phyloP scores from a whole-genome alignment of 2,888 invertebrate genomes.

The Unio pictorum region DNA sequence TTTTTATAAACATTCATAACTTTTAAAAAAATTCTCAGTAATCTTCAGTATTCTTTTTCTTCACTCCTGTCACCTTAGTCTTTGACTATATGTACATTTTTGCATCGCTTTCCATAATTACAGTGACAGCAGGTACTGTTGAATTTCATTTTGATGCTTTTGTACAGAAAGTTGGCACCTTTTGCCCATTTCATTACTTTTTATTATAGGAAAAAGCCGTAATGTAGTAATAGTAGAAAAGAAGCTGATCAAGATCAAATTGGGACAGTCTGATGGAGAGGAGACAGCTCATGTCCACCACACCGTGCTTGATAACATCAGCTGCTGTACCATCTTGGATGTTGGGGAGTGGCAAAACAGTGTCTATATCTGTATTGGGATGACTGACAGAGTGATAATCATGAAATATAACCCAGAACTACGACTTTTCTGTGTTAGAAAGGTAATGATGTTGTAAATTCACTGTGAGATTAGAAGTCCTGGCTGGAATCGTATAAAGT shows the following conservation, averaged over 20 bases:
- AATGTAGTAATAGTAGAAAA: slow-evolving; percentile 58
- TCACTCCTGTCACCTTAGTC: too few species aligned
- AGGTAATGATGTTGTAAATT: slow-evolving; percentile 46
- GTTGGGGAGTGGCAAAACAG: slow-evolving; percentile 52
- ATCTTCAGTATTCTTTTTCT: too few species aligned
- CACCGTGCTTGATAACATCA: slow-evolving; percentile 66
- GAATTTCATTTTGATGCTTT: not conserved
- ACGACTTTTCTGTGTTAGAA: slow-evolving; percentile 63
- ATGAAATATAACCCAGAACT: slow-evolving; percentile 76
- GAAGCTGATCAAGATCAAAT: slow-evolving; percentile 55
- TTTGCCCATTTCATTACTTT: not conserved
- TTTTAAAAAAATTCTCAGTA: too few species aligned
- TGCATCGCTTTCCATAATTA: too few species aligned
- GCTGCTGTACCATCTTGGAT: slow-evolving; percentile 71
- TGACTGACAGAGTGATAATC: slow-evolving; percentile 68
- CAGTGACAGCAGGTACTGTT: too few species aligned
- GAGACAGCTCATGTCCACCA: slow-evolving; percentile 55
- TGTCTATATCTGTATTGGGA: slow-evolving; percentile 70
- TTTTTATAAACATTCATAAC: too few species aligned
- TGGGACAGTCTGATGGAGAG: slow-evolving; percentile 50
- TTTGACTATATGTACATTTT: too few species aligned
- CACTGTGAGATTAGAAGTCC: too few species aligned
- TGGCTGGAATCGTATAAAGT: too few species aligned
- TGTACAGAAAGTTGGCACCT: too few species aligned
- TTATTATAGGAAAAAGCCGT: slow-evolving; percentile 55